Conservation (phyloP, 2,113 vertebrate species). For the Gila orcuttii region DNA sequence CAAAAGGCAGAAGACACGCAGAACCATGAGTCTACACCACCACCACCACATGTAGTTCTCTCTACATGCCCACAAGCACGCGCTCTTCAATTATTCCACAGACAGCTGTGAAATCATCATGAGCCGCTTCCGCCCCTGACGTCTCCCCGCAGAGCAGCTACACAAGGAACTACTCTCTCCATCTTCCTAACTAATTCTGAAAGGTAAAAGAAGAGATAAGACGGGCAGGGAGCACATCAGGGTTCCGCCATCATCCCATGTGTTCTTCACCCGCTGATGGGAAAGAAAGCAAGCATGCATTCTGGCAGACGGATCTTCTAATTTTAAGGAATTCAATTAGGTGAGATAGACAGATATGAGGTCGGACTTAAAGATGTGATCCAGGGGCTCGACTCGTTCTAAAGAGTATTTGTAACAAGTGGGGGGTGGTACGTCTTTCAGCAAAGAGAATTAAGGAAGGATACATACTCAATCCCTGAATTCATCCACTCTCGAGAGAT, state of each 20-base stretch:
- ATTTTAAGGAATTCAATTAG: slow-evolving; percentile 38
- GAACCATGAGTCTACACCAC: neutral
- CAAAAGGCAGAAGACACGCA: neutral
- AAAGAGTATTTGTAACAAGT: neutral
- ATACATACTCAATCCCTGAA: slow-evolving; percentile 1
- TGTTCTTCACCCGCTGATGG: slow-evolving; percentile 23
- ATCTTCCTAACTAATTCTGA: slow-evolving; percentile 33
- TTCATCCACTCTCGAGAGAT: neutral
- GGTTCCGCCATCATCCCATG: slow-evolving; percentile 9
- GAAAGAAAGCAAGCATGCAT: neutral
- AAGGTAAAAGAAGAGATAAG: slow-evolving; percentile 5
- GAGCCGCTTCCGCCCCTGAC: neutral
- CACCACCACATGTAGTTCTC: neutral
- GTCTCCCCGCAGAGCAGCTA: neutral
- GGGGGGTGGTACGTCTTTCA: neutral
- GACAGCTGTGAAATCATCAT: slow-evolving; percentile 17
- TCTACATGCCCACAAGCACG: neutral
- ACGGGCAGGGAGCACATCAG: neutral
- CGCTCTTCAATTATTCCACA: slow-evolving; percentile 21
- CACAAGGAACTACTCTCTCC: neutral
- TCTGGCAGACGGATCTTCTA: slow-evolving; percentile 10
- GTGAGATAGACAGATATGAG: slow-evolving; percentile 6
- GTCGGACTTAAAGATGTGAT: slow-evolving; percentile 18
- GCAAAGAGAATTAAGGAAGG: neutral
- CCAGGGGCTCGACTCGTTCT: neutral